Base-by-base conservation (phyloP, 1,140 invertebrate species). In the Palaemon carinicauda region DNA sequence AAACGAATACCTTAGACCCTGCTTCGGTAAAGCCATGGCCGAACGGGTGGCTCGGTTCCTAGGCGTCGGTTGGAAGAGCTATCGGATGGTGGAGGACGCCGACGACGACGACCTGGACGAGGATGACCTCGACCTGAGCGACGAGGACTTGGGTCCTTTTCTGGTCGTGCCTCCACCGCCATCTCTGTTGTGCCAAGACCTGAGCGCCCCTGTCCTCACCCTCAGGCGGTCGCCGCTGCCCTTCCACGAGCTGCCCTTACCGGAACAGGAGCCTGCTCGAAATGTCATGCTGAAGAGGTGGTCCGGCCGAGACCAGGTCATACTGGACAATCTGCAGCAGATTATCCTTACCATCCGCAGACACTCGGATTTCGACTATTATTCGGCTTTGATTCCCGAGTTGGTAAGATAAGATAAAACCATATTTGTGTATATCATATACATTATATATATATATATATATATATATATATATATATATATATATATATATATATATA, bases 291-390 rank as follows among this genome's bases (percentile, higher is more conserved):
- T 75, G n/a, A 53, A 24, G 71, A 51, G 51, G 54, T 79, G 54
- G 50, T 82, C 79, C 5, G 71, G 31, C n/a, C 54, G 21, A 3
- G 60, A 88, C 56, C 75, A 54, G 15, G 51, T 71, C 3, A 75
- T 81, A n/a, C 54, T 82, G 10, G 84, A 82, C n/a, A 21, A 77
- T n/a, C 74, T 79, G 51, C 88, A 80, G 12, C 27, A 82, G 19
- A 87, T 87, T 10, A 60, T 89, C 24, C 60, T 87, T 56, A 81
- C 54, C 31, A 50, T 87, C 27, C 31, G 73, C 54, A 77, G 27
- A 21, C 83, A 73, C 9, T 82, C 83, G 9, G 83, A 89, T 31
- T 89, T 89, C 80, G 71, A 86, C 0, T 82, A 78, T 54, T 89
- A 89, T 56, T 83, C 88, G 50, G 33, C 51, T 27, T 51, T 85